phyloP scores from a whole-genome alignment of 2,113 vertebrate genomes.

The Pica pica region DNA sequence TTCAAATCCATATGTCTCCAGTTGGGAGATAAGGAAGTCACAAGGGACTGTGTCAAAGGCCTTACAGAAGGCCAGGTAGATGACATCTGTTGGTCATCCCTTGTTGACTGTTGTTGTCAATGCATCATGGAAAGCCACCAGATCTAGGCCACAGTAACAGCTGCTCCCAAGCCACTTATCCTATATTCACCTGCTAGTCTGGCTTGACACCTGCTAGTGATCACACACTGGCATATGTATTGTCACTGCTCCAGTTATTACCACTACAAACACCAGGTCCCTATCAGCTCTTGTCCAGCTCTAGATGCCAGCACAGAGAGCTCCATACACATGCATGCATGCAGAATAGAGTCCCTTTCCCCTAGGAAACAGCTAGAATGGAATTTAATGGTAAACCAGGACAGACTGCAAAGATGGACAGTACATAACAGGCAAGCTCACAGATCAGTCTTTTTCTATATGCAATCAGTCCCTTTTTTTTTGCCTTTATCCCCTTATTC shows the following conservation, averaged over 20 bases:
- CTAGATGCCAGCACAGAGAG: not conserved
- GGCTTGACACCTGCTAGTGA: not conserved
- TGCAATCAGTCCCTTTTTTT: not conserved
- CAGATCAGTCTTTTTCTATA: not conserved
- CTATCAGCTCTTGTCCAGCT: not conserved
- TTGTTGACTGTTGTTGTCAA: not conserved
- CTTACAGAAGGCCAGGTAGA: not conserved
- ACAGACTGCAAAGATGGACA: not conserved
- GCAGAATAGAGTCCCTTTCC: not conserved
- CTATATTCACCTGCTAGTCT: not conserved
- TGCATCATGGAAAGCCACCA: not conserved
- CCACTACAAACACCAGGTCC: not conserved
- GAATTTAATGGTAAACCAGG: not conserved
- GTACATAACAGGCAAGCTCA: not conserved
- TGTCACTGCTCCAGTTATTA: not conserved
- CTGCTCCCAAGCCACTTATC: not conserved
- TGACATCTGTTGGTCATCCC: rapidly evolving
- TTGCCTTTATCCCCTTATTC: not conserved
- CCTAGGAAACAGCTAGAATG: not conserved
- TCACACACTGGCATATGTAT: not conserved
- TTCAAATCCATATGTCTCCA: not conserved
- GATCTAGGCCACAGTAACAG: not conserved
- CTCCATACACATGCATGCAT: rapidly evolving
- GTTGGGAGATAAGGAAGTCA: not conserved
- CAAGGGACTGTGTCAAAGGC: not conserved